Evolutionary conservation across 2,797 vertebrate genomes (phyloP).

Genomic region (Eutrigla gurnardus): DNA sequence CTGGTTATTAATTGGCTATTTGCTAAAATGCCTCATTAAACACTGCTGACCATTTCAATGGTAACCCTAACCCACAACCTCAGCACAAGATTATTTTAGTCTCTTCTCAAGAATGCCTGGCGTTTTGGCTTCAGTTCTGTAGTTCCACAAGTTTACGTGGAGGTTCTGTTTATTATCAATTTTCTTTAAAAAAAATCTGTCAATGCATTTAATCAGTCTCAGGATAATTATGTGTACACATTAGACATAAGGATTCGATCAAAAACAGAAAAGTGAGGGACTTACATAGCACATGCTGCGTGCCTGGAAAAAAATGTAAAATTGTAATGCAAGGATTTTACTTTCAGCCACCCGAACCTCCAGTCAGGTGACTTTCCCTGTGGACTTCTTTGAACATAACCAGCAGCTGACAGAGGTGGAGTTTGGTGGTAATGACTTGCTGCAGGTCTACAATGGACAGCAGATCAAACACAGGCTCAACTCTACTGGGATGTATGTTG

Average conservation of each 20-base stretch:
- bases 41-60: background rate
- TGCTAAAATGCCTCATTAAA: background rate
- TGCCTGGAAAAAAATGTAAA: background rate
- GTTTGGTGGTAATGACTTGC: constrained; percentile 96
- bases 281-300: background rate
- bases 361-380: constrained; percentile 97
- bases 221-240: background rate
- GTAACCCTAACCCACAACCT: background rate
- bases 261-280: background rate
- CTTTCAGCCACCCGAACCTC: constrained; percentile 92
- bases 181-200: background rate
- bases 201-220: background rate
- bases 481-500: constrained; percentile 99
- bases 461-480: constrained; percentile 99
- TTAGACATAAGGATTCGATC: background rate
- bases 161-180: background rate
- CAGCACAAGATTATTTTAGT: background rate
- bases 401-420: constrained; percentile 98
- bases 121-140: background rate
- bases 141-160: background rate
- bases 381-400: constrained; percentile 99
- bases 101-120: background rate
- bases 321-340: constrained; percentile 32
- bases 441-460: constrained; percentile 98
- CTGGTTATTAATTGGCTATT: background rate